Evolutionary conservation across 2,113 vertebrate species (phyloP), one percentile per base, ranked within the genome.

Genomic region (Eira barbara): DNA sequence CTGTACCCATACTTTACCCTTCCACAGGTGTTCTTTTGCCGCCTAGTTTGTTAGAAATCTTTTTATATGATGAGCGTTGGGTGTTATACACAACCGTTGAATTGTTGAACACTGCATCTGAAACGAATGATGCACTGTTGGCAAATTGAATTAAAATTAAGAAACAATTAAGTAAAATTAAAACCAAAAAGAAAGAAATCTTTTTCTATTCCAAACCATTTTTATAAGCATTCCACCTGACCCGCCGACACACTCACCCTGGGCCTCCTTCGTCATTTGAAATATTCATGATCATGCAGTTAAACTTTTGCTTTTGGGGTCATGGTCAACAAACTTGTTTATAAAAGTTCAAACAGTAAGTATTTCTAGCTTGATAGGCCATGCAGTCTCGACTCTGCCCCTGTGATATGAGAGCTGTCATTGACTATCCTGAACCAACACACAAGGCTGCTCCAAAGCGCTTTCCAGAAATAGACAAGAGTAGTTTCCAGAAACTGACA

Each of bases 1-100:
- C 4, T 1, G 0, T 7, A 13, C 12, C 45, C 10, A 2, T 8
- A 25, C 14, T 36, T 79, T 14, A 39, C 0, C 7, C 10, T 45
- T 74, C 82, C 45, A 13, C 1, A 2, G 2, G 18, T 79, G 17
- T 15, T 52, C 39, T 29, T 89, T 92, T 52, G 8, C 4, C 11
- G n/a, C 61, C 42, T 49, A 6, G 31, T 78, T 69, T 78, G 82
- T 55, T 31, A 14, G 27, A 83, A 47, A 61, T 69, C 20, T 47
- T 42, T 84, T 93, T 81, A 47, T 69, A 4, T 1, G 31, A 65
- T 65, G 63, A 67, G 31, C 63, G 17, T 31, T 8, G 29, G 63
- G 63, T 65, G 31, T 67, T 67, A 67, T 17, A 34, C 63, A 67
- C 63, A 34, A 67, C 31, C 7, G 6, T 34, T 17, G 31, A 34